Evolutionary conservation across 1,140 invertebrate genomes (phyloP).

Genomic region (Leptestheria dahalacensis): DNA sequence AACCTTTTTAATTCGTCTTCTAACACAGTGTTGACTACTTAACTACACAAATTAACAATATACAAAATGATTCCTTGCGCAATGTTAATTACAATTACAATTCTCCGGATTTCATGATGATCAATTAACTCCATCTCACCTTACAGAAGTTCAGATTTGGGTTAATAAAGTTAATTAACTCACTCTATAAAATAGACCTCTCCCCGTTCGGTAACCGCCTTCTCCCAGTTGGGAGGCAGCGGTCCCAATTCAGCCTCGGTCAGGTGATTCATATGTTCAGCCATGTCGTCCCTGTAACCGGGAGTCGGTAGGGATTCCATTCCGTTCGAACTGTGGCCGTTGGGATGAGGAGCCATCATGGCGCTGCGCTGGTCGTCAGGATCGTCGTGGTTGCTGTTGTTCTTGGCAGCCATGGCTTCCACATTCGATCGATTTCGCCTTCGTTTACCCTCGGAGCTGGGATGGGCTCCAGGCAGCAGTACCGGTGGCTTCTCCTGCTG

Average conservation of each 20-base stretch:
- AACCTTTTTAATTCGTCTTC: too few species aligned
- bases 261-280: constrained; percentile 6
- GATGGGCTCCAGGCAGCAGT: constrained; percentile 34
- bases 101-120: too few species aligned
- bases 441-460: constrained; percentile 40
- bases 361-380: constrained; percentile 4
- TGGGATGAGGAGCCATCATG: not conserved
- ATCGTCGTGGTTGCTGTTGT: constrained; percentile 11
- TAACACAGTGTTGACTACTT: too few species aligned
- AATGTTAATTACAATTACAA: too few species aligned
- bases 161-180: constrained; percentile 36
- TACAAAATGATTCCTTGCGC: too few species aligned
- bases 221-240: constrained; percentile 89
- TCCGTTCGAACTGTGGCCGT: not conserved
- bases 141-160: too few species aligned
- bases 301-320: not conserved
- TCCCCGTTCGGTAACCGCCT: constrained; percentile 87
- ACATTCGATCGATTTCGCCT: constrained; percentile 39
- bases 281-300: not conserved
- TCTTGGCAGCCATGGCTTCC: constrained; percentile 34
- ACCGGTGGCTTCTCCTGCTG: constrained; percentile 21
- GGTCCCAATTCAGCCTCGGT: constrained; percentile 53
- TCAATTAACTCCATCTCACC: too few species aligned
- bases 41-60: too few species aligned
- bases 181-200: constrained; percentile 97